phyloP scores from a whole-genome alignment of 1,140 invertebrate species.

The Holcopasites calliopsidis region DNA sequence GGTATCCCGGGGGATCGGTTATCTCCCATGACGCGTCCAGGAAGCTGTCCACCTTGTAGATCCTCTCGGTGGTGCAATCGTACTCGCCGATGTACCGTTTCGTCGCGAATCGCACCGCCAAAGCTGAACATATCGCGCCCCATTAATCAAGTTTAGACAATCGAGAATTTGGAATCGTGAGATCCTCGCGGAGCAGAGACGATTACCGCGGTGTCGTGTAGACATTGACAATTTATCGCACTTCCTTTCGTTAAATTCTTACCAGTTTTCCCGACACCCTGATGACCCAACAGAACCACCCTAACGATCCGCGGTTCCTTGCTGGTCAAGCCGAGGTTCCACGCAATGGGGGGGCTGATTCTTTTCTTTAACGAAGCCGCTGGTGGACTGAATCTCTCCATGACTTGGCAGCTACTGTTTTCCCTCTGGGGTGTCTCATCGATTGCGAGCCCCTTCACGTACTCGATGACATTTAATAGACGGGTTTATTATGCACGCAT shows the following conservation, averaged over 20 bases:
- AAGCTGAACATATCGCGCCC: conserved; percentile 82
- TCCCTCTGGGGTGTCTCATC: conserved; percentile 19
- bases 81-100: conserved; percentile 92
- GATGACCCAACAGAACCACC: conserved; percentile 88
- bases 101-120: conserved; percentile 90
- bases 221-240: no score
- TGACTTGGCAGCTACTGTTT: conserved; percentile 47
- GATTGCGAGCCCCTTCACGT: conserved; percentile 51
- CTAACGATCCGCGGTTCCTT: conserved; percentile 77
- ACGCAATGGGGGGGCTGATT: conserved; percentile 49
- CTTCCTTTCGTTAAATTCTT: no score
- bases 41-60: conserved; percentile 79
- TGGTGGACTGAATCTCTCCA: conserved; percentile 51
- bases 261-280: conserved; percentile 90
- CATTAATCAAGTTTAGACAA: neutral
- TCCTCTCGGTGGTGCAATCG: conserved; percentile 88
- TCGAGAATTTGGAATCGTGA: neutral
- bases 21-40: conserved; percentile 56
- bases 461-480: conserved; percentile 48
- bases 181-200: no score
- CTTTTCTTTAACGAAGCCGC: conserved; percentile 43
- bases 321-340: conserved; percentile 54
- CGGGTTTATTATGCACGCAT: conserved; percentile 31
- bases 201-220: no score
- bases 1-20: conserved; percentile 55